Evolutionary conservation across 2,113 vertebrate species (phyloP).

Genomic region (Neolamprologus modestus): DNA sequence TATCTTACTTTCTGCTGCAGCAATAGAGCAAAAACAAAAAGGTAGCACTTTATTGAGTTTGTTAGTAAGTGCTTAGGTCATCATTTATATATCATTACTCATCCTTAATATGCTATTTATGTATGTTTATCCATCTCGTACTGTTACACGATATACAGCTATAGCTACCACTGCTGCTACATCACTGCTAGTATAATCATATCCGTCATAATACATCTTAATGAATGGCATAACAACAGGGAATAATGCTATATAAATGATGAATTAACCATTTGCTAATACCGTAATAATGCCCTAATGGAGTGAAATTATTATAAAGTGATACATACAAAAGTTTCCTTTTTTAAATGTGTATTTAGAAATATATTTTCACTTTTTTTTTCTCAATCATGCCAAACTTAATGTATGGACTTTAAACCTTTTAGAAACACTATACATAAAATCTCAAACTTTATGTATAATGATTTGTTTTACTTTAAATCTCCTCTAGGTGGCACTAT

Average conservation of each 20-base stretch:
- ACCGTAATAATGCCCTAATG: not conserved
- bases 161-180: not conserved
- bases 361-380: not conserved
- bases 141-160: not conserved
- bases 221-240: not conserved
- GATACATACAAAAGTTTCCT: not conserved
- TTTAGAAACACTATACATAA: not conserved
- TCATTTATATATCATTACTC: not conserved
- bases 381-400: not conserved
- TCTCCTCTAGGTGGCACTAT: constrained; percentile 30
- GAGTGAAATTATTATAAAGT: not conserved
- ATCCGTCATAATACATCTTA: accelerated
- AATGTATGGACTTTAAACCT: not conserved
- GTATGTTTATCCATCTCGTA: not conserved
- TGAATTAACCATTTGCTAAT: not conserved
- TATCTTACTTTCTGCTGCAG: not conserved
- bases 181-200: not conserved
- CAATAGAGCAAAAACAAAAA: not conserved
- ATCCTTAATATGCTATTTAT: not conserved
- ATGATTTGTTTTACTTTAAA: not conserved
- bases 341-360: not conserved
- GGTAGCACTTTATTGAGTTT: not conserved
- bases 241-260: not conserved
- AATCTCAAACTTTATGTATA: not conserved
- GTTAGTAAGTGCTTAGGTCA: not conserved